phyloP scores from a whole-genome alignment of 2,113 vertebrate genomes.

The Cervus canadensis region DNA sequence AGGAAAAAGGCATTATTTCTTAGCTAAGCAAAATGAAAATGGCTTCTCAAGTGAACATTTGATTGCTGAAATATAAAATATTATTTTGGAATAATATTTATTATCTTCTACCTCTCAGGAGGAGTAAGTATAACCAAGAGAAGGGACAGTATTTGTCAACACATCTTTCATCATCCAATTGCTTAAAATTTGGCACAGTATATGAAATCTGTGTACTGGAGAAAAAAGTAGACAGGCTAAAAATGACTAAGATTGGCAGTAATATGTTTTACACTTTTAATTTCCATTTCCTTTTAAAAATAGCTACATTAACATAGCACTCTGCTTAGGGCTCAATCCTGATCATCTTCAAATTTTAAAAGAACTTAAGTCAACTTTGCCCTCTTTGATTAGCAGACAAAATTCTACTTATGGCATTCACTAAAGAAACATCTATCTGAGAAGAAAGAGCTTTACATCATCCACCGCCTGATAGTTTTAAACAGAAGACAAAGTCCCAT shows the following conservation, averaged over 20 bases:
- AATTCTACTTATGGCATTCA: background rate
- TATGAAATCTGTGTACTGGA: background rate
- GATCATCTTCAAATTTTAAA: conserved; percentile 8
- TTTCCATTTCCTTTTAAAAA: conserved; percentile 41
- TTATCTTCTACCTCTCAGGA: background rate
- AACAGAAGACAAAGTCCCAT: background rate
- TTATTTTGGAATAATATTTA: background rate
- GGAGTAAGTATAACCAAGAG: background rate
- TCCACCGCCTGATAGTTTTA: background rate
- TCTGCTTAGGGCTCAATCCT: background rate
- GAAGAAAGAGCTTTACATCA: background rate
- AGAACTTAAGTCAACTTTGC: background rate
- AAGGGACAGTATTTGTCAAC: background rate
- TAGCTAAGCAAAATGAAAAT: conserved; percentile 34
- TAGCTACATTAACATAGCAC: background rate
- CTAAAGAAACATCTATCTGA: background rate
- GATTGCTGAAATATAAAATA: conserved; percentile 31
- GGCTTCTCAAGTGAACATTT: background rate
- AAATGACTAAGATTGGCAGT: conserved; percentile 21
- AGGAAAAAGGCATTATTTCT: background rate
- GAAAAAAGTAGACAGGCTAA: background rate
- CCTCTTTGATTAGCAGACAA: background rate
- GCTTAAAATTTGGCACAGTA: background rate
- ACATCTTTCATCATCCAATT: background rate
- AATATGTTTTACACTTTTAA: conserved; percentile 15